phyloP scores from a whole-genome alignment of 2,113 vertebrate genomes.

The Pyxicephalus adspersus region DNA sequence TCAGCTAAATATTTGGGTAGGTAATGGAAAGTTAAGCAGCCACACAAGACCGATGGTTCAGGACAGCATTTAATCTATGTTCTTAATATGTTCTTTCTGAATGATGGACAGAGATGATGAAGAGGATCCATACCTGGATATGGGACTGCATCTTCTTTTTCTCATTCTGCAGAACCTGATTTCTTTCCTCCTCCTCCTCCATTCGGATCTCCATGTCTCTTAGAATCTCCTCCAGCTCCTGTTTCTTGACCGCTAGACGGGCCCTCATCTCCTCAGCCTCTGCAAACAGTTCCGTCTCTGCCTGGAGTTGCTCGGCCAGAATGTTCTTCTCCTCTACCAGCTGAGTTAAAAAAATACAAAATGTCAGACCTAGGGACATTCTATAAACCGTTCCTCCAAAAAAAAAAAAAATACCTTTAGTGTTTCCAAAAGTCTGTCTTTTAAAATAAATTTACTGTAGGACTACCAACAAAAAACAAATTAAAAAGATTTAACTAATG shows the following conservation, averaged over 20 bases:
- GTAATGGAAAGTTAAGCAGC: too few relatives aligned
- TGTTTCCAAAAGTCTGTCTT: too few relatives aligned
- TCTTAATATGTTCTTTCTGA: too few relatives aligned
- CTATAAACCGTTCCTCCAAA: not conserved
- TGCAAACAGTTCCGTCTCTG: constrained; percentile 95
- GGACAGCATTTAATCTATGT: too few relatives aligned
- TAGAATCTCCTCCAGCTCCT: constrained; percentile 95
- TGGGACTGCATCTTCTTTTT: constrained; percentile 98
- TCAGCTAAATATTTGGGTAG: too few relatives aligned
- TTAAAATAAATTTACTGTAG: too few relatives aligned
- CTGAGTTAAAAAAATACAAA: constrained; percentile 61
- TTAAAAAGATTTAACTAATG: too few relatives aligned
- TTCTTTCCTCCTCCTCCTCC: constrained; percentile 96
- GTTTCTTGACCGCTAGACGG: constrained; percentile 92
- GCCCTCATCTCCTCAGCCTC: constrained; percentile 98
- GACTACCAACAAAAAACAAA: too few relatives aligned
- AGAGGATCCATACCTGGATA: constrained; percentile 80
- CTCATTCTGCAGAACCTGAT: constrained; percentile 92
- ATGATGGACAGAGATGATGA: too few relatives aligned
- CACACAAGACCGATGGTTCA: too few relatives aligned
- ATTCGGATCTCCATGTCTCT: constrained; percentile 95
- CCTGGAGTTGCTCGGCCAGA: constrained; percentile 94
- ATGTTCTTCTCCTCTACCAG: constrained; percentile 96
- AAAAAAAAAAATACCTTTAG: too few relatives aligned
- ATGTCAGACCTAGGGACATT: not conserved